Conservation (phyloP, 2,113 vertebrate genomes). For the Lonchura striata region DNA sequence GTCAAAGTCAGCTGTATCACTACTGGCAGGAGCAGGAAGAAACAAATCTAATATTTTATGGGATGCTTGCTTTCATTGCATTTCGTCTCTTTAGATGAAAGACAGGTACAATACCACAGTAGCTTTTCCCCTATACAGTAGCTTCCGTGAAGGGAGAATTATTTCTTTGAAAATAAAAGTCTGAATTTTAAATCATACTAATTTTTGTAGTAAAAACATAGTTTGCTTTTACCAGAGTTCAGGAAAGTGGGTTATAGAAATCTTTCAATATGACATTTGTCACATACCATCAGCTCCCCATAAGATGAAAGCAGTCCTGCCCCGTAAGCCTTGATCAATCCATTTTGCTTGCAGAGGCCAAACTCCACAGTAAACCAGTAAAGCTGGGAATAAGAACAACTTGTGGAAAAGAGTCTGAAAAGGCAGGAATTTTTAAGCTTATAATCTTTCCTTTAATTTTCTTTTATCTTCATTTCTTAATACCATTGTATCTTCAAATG, state of each 20-base stretch:
- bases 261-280: background rate
- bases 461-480: background rate
- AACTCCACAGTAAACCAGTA: constrained; percentile 86
- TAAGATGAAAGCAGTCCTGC: constrained; percentile 82
- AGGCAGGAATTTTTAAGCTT: background rate
- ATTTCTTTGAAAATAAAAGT: background rate
- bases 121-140: background rate
- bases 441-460: background rate
- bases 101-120: background rate
- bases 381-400: constrained; percentile 57
- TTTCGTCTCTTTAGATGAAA: background rate
- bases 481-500: background rate
- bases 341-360: constrained; percentile 81
- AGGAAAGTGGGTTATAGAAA: background rate
- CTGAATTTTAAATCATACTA: background rate
- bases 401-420: background rate
- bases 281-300: constrained; percentile 79
- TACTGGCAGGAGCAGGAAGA: background rate
- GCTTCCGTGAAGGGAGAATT: background rate
- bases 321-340: constrained; percentile 77
- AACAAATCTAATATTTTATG: background rate
- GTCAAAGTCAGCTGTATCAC: background rate
- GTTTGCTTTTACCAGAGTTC: background rate
- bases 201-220: background rate
- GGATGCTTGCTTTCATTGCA: background rate